phyloP scores from a whole-genome alignment of 2,113 vertebrate species.

The Epinephelus lanceolatus region DNA sequence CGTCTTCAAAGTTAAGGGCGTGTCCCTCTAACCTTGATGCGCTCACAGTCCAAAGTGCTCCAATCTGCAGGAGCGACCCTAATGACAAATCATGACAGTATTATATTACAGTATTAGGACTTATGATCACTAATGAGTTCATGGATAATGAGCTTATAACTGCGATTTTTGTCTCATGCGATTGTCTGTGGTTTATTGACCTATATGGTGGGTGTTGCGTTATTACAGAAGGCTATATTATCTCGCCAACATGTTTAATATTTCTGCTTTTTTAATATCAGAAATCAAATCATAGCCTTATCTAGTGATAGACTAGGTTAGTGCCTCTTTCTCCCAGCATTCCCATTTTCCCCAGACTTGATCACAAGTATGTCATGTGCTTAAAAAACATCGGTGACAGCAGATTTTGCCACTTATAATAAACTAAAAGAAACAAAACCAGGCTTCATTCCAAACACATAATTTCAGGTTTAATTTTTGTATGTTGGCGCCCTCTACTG shows the following conservation, averaged over 20 bases:
- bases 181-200: not conserved
- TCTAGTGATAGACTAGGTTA: not conserved
- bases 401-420: not conserved
- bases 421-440: not conserved
- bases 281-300: not conserved
- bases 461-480: not conserved
- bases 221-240: not conserved
- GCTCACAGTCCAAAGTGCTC: not conserved
- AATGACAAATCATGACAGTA: not conserved
- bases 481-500: conserved; percentile 67
- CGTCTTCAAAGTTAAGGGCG: conserved; percentile 71
- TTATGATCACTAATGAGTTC: not conserved
- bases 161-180: not conserved
- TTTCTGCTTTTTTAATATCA: not conserved
- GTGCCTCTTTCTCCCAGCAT: not conserved
- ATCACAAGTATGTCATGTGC: not conserved
- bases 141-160: conserved; percentile 9
- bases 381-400: not conserved
- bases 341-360: not conserved
- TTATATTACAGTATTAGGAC: not conserved
- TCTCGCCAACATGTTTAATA: not conserved
- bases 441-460: not conserved
- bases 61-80: not conserved
- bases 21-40: conserved; percentile 63
- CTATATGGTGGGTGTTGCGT: not conserved